A percentile compares a stretch with the other conserved stretches of the same genome.
These are phyloP conservation scores for Dromiciops gliroides DNA, from an alignment of 2,113 vertebrate genomes.

Conservation along the genomic window DNA sequence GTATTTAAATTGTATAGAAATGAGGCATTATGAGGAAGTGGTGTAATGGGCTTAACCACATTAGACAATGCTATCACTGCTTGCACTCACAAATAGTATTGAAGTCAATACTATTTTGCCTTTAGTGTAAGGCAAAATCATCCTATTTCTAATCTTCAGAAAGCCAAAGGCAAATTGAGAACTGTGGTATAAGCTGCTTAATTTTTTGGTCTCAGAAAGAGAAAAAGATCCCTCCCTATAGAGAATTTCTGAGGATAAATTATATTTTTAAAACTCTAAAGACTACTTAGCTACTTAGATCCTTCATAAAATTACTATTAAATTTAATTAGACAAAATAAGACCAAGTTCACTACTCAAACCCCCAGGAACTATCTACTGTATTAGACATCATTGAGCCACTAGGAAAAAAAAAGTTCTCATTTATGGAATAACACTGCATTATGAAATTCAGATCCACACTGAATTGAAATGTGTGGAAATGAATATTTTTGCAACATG, in stretches of 20 bases:
- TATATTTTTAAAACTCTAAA: slow-evolving; percentile 17
- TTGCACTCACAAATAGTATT: not conserved
- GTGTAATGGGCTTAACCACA: not conserved
- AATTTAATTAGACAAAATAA: slow-evolving; percentile 23
- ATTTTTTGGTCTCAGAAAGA: not conserved
- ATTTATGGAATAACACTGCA: not conserved
- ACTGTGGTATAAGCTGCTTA: not conserved
- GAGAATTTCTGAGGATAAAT: not conserved
- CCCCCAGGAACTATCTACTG: not conserved
- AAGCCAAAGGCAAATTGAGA: not conserved
- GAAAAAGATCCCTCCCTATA: not conserved
- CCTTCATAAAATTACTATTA: not conserved
- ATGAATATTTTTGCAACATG: not conserved
- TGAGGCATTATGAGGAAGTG: not conserved
- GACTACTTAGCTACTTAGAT: not conserved
- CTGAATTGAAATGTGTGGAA: slow-evolving; percentile 7
- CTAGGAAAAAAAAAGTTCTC: not conserved
- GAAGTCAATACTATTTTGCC: not conserved
- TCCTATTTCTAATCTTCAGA: not conserved
- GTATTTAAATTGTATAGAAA: not conserved
- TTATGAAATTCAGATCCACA: not conserved
- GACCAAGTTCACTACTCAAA: slow-evolving; percentile 26
- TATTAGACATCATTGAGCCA: slow-evolving; percentile 13
- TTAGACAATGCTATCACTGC: not conserved
- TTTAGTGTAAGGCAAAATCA: not conserved